These are phyloP conservation scores for Altica lythri DNA, from an alignment of 2,888 invertebrate genomes.

Conservation along the genomic window DNA sequence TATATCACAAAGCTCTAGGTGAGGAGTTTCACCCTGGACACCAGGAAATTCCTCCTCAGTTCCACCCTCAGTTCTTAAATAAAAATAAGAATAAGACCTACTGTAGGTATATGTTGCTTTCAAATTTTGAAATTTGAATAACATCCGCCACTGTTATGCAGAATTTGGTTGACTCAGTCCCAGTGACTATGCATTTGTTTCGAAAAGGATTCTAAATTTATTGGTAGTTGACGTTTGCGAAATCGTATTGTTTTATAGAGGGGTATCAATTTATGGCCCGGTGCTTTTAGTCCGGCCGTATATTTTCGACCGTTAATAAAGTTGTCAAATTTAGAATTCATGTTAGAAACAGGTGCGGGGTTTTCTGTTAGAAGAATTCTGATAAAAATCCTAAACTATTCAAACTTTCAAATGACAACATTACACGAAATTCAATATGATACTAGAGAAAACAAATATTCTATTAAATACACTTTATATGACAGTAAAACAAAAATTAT, in stretches of 20 bases:
- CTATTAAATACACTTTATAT: no score
- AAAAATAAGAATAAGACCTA: no score
- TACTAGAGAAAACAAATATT: no score
- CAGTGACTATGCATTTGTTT: slow-evolving; percentile 26
- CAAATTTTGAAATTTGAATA: no score
- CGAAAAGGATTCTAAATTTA: slow-evolving; percentile 35
- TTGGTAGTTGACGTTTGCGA: slow-evolving; percentile 34
- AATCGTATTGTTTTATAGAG: slow-evolving; percentile 36
- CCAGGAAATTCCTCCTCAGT: no score
- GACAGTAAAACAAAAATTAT: no score
- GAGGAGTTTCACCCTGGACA: no score
- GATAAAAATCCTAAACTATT: slow-evolving; percentile 16
- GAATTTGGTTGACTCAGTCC: neutral
- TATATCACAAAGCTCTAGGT: no score
- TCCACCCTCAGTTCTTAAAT: no score
- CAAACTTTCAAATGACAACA: slow-evolving; percentile 36
- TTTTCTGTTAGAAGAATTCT: slow-evolving; percentile 6
- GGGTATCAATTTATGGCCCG: slow-evolving; percentile 32
- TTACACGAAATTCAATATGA: no score
- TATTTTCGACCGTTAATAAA: slow-evolving; percentile 30
- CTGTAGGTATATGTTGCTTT: no score
- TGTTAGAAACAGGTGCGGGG: slow-evolving; percentile 27
- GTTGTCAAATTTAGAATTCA: slow-evolving; percentile 29
- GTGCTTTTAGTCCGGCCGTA: slow-evolving; percentile 32
- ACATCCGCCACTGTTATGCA: no score